Percentiles rank a stretch among this genome's conserved stretches.
phyloP scores from a whole-genome alignment of 2,888 invertebrate species.

The Norana najaformis region DNA sequence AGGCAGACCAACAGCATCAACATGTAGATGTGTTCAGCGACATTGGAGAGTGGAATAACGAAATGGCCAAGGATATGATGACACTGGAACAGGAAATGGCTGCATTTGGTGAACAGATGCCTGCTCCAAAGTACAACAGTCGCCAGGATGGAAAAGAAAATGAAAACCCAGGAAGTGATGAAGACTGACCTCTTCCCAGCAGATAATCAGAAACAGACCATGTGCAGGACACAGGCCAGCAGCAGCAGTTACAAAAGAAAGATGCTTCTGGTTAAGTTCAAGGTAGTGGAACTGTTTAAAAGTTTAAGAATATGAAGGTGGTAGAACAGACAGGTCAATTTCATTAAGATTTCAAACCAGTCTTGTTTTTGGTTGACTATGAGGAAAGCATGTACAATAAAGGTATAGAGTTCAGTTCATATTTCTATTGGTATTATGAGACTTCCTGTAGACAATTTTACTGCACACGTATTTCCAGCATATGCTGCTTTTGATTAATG shows the following conservation, averaged over 20 bases:
- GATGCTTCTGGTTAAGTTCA: background rate
- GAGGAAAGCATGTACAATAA: background rate
- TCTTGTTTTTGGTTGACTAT: background rate
- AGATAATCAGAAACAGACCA: background rate
- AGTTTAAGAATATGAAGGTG: background rate
- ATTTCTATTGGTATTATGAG: background rate
- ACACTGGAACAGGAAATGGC: constrained; percentile 58
- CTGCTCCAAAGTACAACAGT: constrained; percentile 40
- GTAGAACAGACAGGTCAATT: background rate
- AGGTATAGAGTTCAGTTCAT: background rate
- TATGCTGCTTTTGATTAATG: background rate
- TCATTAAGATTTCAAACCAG: background rate
- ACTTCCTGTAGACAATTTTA: background rate
- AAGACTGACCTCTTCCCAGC: constrained; percentile 29
- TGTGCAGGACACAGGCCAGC: background rate
- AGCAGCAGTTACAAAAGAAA: background rate
- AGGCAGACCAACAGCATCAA: constrained; percentile 23
- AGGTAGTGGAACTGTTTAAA: background rate
- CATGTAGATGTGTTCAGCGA: constrained; percentile 38
- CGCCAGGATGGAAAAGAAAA: constrained; percentile 30
- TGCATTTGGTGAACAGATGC: constrained; percentile 57
- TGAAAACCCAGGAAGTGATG: constrained; percentile 32
- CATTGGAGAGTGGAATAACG: constrained; percentile 58
- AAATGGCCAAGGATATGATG: constrained; percentile 61
- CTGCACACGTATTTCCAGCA: background rate